These are phyloP conservation scores for Chrysomela aeneicollis DNA, from an alignment of 2,888 invertebrate species.

Conservation along the genomic window DNA sequence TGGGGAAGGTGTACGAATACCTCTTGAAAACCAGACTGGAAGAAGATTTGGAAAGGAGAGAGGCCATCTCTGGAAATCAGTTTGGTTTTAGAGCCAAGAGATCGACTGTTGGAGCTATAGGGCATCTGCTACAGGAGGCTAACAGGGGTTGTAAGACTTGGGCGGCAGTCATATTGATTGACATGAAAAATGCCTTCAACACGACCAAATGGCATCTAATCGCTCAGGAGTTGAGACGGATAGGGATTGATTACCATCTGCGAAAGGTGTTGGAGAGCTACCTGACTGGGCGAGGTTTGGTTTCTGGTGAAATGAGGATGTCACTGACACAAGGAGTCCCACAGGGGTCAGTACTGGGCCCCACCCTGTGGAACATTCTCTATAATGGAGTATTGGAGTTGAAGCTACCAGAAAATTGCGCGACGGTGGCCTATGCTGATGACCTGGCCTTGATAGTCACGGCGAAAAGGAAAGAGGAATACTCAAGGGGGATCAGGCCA, in stretches of 20 bases:
- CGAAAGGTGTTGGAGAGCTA: not conserved
- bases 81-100: not conserved
- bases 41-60: not conserved
- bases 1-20: not conserved
- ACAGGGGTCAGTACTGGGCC: not conserved
- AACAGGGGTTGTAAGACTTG: not conserved
- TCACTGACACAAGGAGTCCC: not conserved
- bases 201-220: not conserved
- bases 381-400: not conserved
- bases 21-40: not conserved
- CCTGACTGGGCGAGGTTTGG: not conserved
- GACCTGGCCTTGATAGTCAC: constrained; percentile 1
- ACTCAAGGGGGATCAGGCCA: not conserved
- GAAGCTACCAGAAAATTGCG: not conserved
- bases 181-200: not conserved
- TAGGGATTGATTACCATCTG: not conserved
- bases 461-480: not conserved
- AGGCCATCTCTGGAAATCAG: not conserved
- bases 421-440: not conserved
- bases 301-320: not conserved
- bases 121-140: not conserved
- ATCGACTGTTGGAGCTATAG: not conserved
- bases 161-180: not conserved
- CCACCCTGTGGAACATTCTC: not conserved
- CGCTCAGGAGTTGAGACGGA: not conserved